Percentiles rank a stretch among this genome's conserved stretches.
Evolutionary conservation across 1,140 invertebrate species (phyloP).

Genomic region (Anoplolepis gracilipes): DNA sequence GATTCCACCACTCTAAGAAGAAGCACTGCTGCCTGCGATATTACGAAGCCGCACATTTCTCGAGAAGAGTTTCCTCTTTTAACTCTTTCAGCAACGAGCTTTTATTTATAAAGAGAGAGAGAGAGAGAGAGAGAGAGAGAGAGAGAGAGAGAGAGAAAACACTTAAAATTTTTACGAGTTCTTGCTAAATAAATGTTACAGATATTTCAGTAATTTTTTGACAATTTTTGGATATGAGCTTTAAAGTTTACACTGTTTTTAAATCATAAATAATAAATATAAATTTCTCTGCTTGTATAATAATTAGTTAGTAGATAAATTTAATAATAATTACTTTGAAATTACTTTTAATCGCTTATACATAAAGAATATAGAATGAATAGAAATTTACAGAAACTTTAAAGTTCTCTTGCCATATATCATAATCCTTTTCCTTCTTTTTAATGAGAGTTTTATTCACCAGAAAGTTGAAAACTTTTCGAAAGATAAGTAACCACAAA

Average conservation of each 20-base stretch:
- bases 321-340: neutral
- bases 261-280: neutral
- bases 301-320: neutral
- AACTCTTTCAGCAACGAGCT: neutral
- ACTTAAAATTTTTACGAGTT: neutral
- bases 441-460: neutral
- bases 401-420: neutral
- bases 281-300: neutral
- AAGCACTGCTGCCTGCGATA: slow-evolving; percentile 1
- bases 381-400: neutral
- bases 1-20: slow-evolving; percentile 52
- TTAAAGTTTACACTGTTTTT: neutral
- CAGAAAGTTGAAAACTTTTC: slow-evolving; percentile 8
- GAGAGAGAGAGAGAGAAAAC: neutral
- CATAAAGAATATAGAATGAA: neutral
- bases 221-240: neutral
- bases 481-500: neutral
- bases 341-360: neutral
- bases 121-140: neutral
- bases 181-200: neutral
- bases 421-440: neutral
- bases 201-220: neutral
- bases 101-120: slow-evolving; percentile 1
- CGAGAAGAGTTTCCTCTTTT: slow-evolving; percentile 22
- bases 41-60: slow-evolving; percentile 21